Evolutionary conservation across 2,113 vertebrate species (phyloP), one percentile per base, ranked within the genome.

Genomic region (Zootoca vivipara): DNA sequence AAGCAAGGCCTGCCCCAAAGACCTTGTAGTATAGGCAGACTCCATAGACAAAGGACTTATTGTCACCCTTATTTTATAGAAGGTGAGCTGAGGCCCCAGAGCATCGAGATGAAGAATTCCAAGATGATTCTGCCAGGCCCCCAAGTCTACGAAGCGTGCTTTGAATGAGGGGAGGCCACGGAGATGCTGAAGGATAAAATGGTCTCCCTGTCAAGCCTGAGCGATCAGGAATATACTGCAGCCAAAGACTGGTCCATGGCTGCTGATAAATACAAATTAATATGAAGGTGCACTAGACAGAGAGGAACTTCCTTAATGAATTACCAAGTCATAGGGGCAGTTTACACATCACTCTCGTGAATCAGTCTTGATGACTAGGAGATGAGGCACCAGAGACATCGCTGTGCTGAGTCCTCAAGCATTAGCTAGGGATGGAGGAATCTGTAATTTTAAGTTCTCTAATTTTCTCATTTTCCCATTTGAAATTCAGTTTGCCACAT

Each of bases 21-120:
- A 82, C 70, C 33, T 86, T 88, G 87, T 62, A 22, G 82, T 83
- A 62, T 83, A 86, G 67, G 58, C 42, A 67, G 22, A 64, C 65
- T 52, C 12, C 38, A 26, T 26, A 87, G 75, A 85, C 75, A 87
- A 89, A 86, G 72, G 40, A 2, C 18, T 38, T 24, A 85, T 69
- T 89, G 84, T 85, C 84, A 67, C 42, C 84, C 20, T 56, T 64
- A 38, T 82, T 89, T 86, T 69, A 89, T 67, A 89, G 69, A 77
- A 2, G 42, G 83, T 70, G 84, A 85, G 18, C 12, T 38, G 62
- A 89, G 70, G 72, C 58, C 69, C 83, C 87, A 69, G 40, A 83
- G 87, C 87, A 88, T 70, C 78, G 87, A 88, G 87, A 81, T 88
- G 81, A 88, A 88, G 82, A 88, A 88, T 88, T 88, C 87, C 81